Evolutionary conservation across 2,888 invertebrate species (phyloP).

Genomic region (Frankliniella fusca): DNA sequence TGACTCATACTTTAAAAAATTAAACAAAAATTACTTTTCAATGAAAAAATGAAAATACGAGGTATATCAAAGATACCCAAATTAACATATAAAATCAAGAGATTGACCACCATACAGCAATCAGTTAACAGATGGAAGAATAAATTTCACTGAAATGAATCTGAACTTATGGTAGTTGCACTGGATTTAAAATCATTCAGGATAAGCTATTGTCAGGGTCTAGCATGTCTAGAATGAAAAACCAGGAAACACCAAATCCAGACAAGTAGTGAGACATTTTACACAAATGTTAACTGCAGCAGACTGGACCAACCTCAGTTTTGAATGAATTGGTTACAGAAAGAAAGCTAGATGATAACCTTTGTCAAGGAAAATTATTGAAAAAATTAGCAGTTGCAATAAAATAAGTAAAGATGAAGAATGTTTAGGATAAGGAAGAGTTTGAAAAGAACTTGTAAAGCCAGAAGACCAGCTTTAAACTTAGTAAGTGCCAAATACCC

Average conservation of each 20-base stretch:
- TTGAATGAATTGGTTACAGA: background rate
- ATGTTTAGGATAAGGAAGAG: too few species aligned
- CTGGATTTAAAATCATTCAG: background rate
- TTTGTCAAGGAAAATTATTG: background rate
- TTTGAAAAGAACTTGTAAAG: background rate
- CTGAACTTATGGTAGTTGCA: background rate
- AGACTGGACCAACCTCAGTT: background rate
- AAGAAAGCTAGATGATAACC: background rate
- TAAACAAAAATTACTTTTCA: background rate
- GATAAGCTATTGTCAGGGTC: conserved; percentile 15
- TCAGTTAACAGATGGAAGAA: too few species aligned
- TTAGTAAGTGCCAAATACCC: background rate
- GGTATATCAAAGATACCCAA: background rate
- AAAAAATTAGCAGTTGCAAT: background rate
- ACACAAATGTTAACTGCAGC: background rate
- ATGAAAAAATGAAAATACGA: background rate
- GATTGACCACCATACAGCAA: too few species aligned
- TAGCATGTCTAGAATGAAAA: conserved; percentile 1
- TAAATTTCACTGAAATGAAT: background rate
- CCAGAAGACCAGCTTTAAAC: background rate
- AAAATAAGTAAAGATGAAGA: background rate
- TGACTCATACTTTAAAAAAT: too few species aligned
- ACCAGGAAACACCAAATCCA: background rate
- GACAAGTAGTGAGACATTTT: background rate
- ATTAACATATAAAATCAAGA: background rate